Conservation (phyloP, 2,888 invertebrate genomes). For the Yponomeuta evonymella region DNA sequence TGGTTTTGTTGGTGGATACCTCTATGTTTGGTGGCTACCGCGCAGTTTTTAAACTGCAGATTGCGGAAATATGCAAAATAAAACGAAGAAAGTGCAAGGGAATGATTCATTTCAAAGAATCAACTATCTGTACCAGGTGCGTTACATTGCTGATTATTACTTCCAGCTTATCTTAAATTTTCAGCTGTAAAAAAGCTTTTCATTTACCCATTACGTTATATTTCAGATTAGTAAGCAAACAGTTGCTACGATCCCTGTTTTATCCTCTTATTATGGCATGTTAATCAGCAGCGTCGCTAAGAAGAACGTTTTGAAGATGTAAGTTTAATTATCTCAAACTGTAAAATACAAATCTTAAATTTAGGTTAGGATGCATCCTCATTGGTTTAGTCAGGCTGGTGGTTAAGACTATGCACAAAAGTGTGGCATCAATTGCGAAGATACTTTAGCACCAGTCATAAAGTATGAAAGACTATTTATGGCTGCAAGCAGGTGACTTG, state of each 20-base stretch:
- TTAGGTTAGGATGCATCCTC: background rate
- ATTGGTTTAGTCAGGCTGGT: background rate
- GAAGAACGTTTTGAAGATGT: constrained; percentile 78
- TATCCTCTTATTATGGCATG: constrained; percentile 75
- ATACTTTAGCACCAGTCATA: background rate
- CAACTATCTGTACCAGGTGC: constrained; percentile 82
- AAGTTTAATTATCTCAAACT: constrained; percentile 32
- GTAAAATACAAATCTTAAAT: background rate
- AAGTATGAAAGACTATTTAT: too few species aligned
- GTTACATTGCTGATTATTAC: constrained; percentile 13
- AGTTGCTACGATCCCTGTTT: constrained; percentile 46
- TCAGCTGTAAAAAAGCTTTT: too few species aligned
- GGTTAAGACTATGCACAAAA: background rate
- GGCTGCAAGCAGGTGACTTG: too few species aligned
- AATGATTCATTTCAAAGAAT: constrained; percentile 82
- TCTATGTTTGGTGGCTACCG: background rate
- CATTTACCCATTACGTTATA: too few species aligned
- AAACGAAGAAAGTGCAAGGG: constrained; percentile 76
- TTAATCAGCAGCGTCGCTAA: constrained; percentile 73
- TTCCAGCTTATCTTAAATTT: too few species aligned
- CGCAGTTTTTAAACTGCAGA: background rate
- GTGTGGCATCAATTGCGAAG: background rate
- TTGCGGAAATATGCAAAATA: background rate
- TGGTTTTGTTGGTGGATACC: background rate
- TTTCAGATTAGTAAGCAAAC: constrained; percentile 69